Evolutionary conservation across 1,140 invertebrate genomes (phyloP).

Genomic region (Trachymyrmex septentrionalis): DNA sequence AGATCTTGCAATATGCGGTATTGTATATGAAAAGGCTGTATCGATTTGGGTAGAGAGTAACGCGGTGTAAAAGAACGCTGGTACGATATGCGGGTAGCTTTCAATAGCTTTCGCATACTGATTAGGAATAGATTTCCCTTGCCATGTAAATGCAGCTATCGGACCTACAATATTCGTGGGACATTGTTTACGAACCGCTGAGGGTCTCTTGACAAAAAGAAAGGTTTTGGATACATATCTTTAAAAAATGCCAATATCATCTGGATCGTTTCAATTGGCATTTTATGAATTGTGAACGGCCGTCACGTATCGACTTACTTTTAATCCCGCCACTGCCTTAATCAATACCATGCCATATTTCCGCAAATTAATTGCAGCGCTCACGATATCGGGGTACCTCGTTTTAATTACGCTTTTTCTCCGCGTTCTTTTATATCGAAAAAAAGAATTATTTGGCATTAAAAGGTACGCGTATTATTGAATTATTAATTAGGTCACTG

Average conservation of each 20-base stretch:
- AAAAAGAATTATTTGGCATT: slow-evolving; percentile 19
- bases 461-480: slow-evolving; percentile 49
- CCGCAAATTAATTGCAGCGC: slow-evolving; percentile 50
- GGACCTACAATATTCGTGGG: not conserved
- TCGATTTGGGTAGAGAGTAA: not conserved
- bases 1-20: not conserved
- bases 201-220: not conserved
- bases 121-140: slow-evolving; percentile 43
- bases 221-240: not conserved
- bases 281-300: slow-evolving; percentile 35
- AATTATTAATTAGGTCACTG: slow-evolving; percentile 45
- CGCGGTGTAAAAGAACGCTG: not conserved
- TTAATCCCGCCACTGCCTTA: slow-evolving; percentile 48
- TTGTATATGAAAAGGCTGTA: slow-evolving; percentile 1
- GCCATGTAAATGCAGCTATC: slow-evolving; percentile 33
- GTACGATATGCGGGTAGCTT: slow-evolving; percentile 14
- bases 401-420: slow-evolving; percentile 46
- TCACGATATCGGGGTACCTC: slow-evolving; percentile 9
- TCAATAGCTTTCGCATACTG: slow-evolving; percentile 27
- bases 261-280: slow-evolving; percentile 22
- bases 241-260: slow-evolving; percentile 51
- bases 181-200: slow-evolving; percentile 1
- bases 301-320: slow-evolving; percentile 55
- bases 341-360: slow-evolving; percentile 39
- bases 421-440: slow-evolving; percentile 20